Conservation (phyloP, 2,888 invertebrate genomes). For the Petrolisthes manimaculis region DNA sequence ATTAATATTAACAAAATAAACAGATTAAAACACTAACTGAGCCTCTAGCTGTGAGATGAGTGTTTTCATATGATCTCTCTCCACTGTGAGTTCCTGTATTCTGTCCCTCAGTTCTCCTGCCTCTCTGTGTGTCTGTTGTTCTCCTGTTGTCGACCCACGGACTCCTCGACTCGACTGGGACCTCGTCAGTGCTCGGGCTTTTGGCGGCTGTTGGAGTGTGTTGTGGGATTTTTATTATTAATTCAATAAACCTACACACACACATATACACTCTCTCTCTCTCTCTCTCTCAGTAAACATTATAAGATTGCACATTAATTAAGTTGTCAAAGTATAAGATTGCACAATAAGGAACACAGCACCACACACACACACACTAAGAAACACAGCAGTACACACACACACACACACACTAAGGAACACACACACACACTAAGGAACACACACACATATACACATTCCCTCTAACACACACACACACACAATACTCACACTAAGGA, state of each 20-base stretch:
- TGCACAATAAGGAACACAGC: too few species aligned
- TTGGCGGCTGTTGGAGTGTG: conserved; percentile 25
- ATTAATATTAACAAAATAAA: not conserved
- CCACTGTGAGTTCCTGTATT: conserved; percentile 20
- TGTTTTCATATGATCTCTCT: conserved; percentile 27
- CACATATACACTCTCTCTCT: too few species aligned
- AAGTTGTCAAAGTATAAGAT: too few species aligned
- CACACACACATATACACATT: too few species aligned
- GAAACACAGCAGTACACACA: too few species aligned
- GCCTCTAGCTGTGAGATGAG: conserved; percentile 21
- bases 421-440: too few species aligned
- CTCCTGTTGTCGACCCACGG: not conserved
- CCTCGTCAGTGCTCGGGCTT: not conserved
- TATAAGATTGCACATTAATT: too few species aligned
- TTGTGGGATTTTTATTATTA: too few species aligned
- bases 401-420: too few species aligned
- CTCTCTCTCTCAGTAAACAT: too few species aligned
- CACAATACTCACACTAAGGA: conserved; percentile 54
- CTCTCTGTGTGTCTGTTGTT: not conserved
- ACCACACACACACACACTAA: too few species aligned
- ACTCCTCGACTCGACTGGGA: conserved; percentile 6
- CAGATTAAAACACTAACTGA: not conserved
- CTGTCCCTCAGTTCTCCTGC: conserved; percentile 7
- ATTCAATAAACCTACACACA: not conserved
- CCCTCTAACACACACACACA: too few species aligned